Percentiles rank a stretch among this genome's conserved stretches.
Evolutionary conservation across 2,888 invertebrate genomes (phyloP).

Genomic region (Hyles lineata): DNA sequence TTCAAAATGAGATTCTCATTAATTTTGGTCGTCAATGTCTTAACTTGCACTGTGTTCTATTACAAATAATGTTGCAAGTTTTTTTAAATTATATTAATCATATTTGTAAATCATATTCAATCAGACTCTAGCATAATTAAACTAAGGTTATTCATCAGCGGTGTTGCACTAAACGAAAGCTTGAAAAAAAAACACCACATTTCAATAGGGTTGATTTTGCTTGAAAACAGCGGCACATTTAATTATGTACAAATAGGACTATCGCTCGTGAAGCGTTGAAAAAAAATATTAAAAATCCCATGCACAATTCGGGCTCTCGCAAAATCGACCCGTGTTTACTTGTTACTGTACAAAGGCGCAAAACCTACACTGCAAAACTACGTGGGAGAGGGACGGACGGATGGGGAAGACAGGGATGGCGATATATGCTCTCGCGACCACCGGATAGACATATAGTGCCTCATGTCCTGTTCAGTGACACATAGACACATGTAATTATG

Average conservation of each 20-base stretch:
- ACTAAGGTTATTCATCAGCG: slow-evolving; percentile 48
- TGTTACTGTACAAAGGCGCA: slow-evolving; percentile 58
- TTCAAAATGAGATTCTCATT: not conserved
- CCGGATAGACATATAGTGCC: slow-evolving; percentile 45
- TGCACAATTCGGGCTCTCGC: slow-evolving; percentile 74
- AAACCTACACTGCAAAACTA: slow-evolving; percentile 63
- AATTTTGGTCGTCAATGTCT: not conserved
- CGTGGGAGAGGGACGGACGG: slow-evolving; percentile 43
- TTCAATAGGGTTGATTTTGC: slow-evolving; percentile 84
- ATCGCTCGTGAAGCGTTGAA: slow-evolving; percentile 59
- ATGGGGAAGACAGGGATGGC: slow-evolving; percentile 48
- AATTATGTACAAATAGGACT: slow-evolving; percentile 49
- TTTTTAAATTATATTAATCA: not conserved
- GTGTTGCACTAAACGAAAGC: slow-evolving; percentile 57
- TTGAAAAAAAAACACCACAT: slow-evolving; percentile 66
- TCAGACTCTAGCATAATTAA: slow-evolving; percentile 30
- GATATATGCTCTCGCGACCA: slow-evolving; percentile 80
- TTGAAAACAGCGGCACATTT: slow-evolving; percentile 64
- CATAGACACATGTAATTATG: slow-evolving; percentile 35
- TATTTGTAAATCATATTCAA: slow-evolving; percentile 7
- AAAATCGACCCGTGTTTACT: slow-evolving; percentile 63
- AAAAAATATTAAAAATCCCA: slow-evolving; percentile 61
- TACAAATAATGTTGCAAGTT: not conserved
- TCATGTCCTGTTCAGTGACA: slow-evolving; percentile 19
- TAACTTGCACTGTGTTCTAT: not conserved